Evolutionary conservation across 1,140 invertebrate species (phyloP).

Genomic region (Euwallacea fornicatus): DNA sequence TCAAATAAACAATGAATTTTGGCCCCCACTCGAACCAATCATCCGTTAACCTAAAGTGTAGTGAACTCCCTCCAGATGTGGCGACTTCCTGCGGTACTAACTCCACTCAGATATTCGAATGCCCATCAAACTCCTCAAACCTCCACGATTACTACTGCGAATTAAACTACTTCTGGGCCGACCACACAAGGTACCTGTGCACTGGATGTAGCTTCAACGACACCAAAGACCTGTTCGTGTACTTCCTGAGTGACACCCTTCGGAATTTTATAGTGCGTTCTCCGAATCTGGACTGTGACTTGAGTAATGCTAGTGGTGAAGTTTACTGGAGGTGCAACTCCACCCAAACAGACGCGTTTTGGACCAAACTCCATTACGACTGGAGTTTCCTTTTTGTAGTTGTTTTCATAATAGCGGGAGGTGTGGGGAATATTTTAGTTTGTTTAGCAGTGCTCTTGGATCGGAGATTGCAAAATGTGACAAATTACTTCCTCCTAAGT

Average conservation of each 20-base stretch:
- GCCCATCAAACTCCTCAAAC: conserved; percentile 14
- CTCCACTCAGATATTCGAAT: conserved; percentile 26
- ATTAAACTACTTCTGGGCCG: conserved; percentile 22
- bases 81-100: conserved; percentile 29
- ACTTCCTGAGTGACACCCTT: conserved; percentile 29
- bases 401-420: conserved; percentile 82
- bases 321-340: conserved; percentile 42
- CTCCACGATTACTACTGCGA: conserved; percentile 40
- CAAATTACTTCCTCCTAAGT: conserved; percentile 93
- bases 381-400: conserved; percentile 79
- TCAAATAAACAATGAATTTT: conserved; percentile 24
- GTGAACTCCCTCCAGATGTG: conserved; percentile 21
- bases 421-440: conserved; percentile 89
- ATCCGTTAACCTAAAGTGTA: conserved; percentile 21
- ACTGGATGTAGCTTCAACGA: conserved; percentile 28
- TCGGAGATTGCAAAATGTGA: conserved; percentile 85
- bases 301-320: conserved; percentile 39
- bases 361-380: conserved; percentile 58
- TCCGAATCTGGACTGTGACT: conserved; percentile 32
- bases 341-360: conserved; percentile 22
- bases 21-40: conserved; percentile 3
- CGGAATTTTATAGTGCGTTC: conserved; percentile 38
- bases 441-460: conserved; percentile 86
- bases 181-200: conserved; percentile 31
- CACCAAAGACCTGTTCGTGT: conserved; percentile 27